phyloP scores from a whole-genome alignment of 2,888 invertebrate genomes.

The Frankliniella fusca region DNA sequence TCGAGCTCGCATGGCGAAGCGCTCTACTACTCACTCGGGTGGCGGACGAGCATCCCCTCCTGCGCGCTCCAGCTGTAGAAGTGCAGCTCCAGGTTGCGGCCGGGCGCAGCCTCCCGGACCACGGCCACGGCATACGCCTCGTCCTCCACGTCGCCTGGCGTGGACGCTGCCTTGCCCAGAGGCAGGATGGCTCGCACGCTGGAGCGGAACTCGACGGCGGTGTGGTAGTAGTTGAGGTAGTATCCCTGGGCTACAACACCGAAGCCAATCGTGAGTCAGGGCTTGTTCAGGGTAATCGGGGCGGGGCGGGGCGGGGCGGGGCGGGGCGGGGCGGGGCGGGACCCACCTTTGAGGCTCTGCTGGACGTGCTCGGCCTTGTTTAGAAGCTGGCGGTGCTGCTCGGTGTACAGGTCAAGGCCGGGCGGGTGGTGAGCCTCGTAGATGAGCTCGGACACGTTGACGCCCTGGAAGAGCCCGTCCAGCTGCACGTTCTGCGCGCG shows the following conservation, averaged over 20 bases:
- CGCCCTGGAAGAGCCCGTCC: not conserved
- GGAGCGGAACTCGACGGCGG: not conserved
- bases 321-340: not conserved
- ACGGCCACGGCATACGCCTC: not conserved
- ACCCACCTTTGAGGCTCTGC: not conserved
- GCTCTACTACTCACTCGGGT: not conserved
- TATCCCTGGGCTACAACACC: not conserved
- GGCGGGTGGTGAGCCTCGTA: not conserved
- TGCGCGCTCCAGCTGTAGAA: not conserved
- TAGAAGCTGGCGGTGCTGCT: not conserved
- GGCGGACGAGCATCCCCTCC: not conserved
- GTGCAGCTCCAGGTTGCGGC: not conserved
- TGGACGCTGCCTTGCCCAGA: not conserved
- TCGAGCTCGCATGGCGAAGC: not conserved
- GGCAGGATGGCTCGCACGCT: not conserved
- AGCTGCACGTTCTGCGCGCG: not conserved
- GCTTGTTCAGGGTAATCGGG: not conserved
- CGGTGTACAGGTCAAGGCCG: not conserved
- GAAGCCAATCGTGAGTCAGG: not conserved
- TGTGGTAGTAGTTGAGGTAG: conserved; percentile 19
- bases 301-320: not conserved
- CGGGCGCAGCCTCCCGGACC: not conserved
- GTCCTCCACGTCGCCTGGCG: not conserved
- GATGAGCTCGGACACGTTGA: not conserved
- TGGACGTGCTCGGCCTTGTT: not conserved